A percentile compares a stretch with the other conserved stretches of the same genome.
Evolutionary conservation across 1,140 invertebrate species (phyloP).

Genomic region (Cydia strobilella): DNA sequence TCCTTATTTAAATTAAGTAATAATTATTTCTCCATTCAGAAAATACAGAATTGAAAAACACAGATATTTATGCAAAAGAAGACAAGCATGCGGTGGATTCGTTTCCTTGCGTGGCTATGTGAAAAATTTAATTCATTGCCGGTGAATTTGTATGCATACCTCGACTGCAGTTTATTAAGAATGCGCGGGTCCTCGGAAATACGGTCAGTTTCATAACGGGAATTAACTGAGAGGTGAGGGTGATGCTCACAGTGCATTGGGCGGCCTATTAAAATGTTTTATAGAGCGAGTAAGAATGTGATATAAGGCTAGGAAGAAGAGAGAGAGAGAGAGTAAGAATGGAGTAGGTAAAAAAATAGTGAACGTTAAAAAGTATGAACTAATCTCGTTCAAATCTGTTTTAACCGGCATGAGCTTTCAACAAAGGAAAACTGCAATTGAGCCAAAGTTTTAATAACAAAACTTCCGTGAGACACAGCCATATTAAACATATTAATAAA

Average conservation of each 20-base stretch:
- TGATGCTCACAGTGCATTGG: not conserved
- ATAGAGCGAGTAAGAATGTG: too few relatives aligned
- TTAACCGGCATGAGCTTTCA: too few relatives aligned
- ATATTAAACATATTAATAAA: too few relatives aligned
- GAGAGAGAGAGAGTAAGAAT: too few relatives aligned
- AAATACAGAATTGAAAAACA: not conserved
- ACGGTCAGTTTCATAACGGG: constrained; percentile 45
- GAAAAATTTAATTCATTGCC: constrained; percentile 64
- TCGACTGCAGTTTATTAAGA: constrained; percentile 58
- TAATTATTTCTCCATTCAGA: not conserved
- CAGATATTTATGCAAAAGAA: constrained; percentile 38
- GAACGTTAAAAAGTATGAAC: too few relatives aligned
- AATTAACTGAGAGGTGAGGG: constrained; percentile 35
- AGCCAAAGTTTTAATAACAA: too few relatives aligned
- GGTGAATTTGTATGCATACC: constrained; percentile 62
- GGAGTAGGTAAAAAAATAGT: too few relatives aligned
- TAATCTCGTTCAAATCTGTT: too few relatives aligned
- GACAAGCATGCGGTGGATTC: constrained; percentile 36
- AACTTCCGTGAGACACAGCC: too few relatives aligned
- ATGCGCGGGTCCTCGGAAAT: constrained; percentile 54
- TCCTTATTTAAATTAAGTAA: not conserved
- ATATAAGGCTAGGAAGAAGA: too few relatives aligned
- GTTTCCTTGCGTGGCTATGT: constrained; percentile 51
- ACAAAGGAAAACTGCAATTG: too few relatives aligned
- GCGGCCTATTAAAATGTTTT: not conserved